Evolutionary conservation across 1,140 invertebrate species (phyloP).

Genomic region (Hyphantria cunea): DNA sequence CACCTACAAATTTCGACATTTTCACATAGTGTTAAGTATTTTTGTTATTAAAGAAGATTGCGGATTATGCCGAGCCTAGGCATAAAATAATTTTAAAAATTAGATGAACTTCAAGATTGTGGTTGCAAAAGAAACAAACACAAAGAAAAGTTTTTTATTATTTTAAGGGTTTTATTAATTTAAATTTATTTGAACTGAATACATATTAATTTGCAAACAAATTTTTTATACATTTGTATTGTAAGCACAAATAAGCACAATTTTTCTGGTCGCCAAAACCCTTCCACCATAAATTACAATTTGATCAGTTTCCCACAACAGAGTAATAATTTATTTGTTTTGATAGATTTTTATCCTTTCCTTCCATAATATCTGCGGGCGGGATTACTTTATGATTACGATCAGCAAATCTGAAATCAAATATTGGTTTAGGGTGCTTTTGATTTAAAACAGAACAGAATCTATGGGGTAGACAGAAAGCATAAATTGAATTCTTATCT

Average conservation of each 20-base stretch:
- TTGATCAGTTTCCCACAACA: conserved; percentile 40
- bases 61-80: no score
- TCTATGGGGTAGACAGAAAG: conserved; percentile 57
- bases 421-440: conserved; percentile 53
- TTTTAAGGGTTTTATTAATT: no score
- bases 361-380: conserved; percentile 58
- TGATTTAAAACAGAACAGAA: conserved; percentile 67
- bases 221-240: no score
- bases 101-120: not conserved
- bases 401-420: conserved; percentile 60
- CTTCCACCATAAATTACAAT: conserved; percentile 33
- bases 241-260: conserved; percentile 3
- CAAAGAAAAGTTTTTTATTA: no score
- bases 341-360: conserved; percentile 64
- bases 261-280: conserved; percentile 10
- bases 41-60: no score
- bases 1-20: no score
- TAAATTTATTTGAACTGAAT: no score
- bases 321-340: conserved; percentile 47
- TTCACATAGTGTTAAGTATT: no score
- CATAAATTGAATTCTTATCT: conserved; percentile 79
- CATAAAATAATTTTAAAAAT: no score
- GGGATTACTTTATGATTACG: conserved; percentile 41
- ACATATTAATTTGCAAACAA: no score
- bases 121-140: not conserved